These are phyloP conservation scores for Clistopyga incitator DNA, from an alignment of 2,888 invertebrate genomes.

Conservation along the genomic window DNA sequence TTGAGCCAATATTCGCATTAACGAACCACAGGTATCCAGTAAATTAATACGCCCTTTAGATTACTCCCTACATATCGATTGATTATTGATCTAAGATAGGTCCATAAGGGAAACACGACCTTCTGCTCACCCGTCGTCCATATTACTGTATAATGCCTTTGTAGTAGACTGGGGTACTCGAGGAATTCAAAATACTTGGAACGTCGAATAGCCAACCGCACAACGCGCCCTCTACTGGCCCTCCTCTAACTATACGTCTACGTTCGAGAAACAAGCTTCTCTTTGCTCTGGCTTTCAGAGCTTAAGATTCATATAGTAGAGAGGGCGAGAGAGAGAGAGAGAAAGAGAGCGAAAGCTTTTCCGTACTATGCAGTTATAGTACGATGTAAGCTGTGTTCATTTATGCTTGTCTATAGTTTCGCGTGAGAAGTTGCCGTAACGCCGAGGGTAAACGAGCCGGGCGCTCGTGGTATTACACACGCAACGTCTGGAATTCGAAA, in stretches of 20 bases:
- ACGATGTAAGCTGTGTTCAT: conserved; percentile 19
- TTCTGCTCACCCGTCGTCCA: background rate
- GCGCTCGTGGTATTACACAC: conserved; percentile 59
- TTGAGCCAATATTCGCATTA: background rate
- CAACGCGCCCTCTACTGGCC: conserved; percentile 9
- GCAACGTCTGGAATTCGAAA: conserved; percentile 72
- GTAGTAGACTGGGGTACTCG: conserved; percentile 27
- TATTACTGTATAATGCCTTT: conserved; percentile 27
- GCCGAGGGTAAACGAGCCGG: conserved; percentile 71
- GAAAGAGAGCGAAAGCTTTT: conserved; percentile 6
- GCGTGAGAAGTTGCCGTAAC: conserved; percentile 73
- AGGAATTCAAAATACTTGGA: conserved; percentile 53
- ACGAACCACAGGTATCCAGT: background rate
- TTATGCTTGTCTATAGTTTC: conserved; percentile 51
- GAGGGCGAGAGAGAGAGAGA: background rate
- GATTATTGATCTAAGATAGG: conserved; percentile 7
- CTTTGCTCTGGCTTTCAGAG: conserved; percentile 14
- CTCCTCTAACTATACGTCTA: conserved; percentile 5
- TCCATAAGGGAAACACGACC: background rate
- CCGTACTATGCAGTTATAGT: conserved; percentile 29
- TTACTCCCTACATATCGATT: background rate
- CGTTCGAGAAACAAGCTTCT: conserved; percentile 33
- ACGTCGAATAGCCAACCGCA: background rate
- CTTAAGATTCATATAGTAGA: background rate
- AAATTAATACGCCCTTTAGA: background rate